phyloP scores from a whole-genome alignment of 2,797 vertebrate species.

The Loris lydekkerianus region DNA sequence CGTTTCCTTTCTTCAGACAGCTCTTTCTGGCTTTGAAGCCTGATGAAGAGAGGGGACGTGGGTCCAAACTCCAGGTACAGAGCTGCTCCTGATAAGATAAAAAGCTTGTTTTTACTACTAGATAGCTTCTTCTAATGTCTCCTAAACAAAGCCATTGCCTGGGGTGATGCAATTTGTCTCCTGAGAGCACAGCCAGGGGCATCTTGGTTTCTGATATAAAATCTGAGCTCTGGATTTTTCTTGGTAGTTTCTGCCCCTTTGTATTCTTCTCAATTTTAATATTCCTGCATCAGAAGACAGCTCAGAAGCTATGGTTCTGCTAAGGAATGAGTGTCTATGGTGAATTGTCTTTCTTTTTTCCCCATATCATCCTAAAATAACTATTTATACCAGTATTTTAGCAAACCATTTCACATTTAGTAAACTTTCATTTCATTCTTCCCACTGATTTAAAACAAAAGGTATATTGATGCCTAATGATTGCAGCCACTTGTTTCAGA shows the following conservation, averaged over 20 bases:
- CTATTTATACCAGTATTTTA: not conserved
- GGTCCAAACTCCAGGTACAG: not conserved
- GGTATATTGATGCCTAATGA: not conserved
- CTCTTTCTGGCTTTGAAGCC: not conserved
- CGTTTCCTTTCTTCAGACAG: not conserved
- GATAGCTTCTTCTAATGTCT: not conserved
- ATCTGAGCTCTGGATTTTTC: not conserved
- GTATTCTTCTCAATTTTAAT: not conserved
- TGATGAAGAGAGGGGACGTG: not conserved
- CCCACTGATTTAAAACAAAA: not conserved
- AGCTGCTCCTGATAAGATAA: slow-evolving; percentile 8
- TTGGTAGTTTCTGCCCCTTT: not conserved
- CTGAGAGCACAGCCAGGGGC: not conserved
- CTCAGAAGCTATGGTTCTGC: not conserved
- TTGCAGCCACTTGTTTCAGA: not conserved
- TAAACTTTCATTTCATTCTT: slow-evolving; percentile 4
- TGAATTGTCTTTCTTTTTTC: not conserved
- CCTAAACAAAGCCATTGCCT: not conserved
- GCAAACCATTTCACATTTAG: not conserved
- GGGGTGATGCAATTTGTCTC: not conserved
- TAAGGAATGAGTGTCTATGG: not conserved
- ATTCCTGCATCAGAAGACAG: not conserved
- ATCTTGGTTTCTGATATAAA: not conserved
- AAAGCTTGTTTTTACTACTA: slow-evolving; percentile 20
- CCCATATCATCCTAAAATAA: not conserved